Base-by-base conservation (phyloP, 2,888 invertebrate genomes). In the Conus canariensis region DNA sequence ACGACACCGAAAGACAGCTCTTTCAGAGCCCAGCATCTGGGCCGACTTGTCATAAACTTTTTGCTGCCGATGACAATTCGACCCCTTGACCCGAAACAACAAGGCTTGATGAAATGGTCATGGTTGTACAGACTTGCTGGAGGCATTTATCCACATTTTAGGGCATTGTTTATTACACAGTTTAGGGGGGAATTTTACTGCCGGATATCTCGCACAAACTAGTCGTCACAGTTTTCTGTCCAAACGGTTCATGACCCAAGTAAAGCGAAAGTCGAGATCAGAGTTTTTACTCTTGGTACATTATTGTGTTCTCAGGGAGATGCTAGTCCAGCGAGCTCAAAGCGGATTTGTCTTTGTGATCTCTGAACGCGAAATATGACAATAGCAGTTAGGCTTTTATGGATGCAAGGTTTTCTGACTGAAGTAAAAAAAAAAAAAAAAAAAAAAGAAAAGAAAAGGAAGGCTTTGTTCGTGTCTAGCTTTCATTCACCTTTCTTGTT, bases 1-100 rank as follows among this genome's bases (percentile, higher is more conserved):
- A 85, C 85, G 85, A 60, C 85, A 85, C 25, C 16, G 12, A 60
- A 60, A 12, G 60, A 85, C 85, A 85, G 25, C 85, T 85, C 85
- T n/a, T 60, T 5, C 60, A 60, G 60, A 60, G 85, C 19, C 12
- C 85, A 85, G 85, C 25, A 8, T 85, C 25, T n/a, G 56, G 8
- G 56, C 83, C 25, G 5, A 60, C 6, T 9, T n/a, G 22, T 60
- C 59, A 4, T 85, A n/a, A 85, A 85, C 14, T 22, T 56, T 45
- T 85, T 58, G 60, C 85, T 9, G 58, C 25, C 60, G 60, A 85
- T 58, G 59, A 59, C 85, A 60, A 25, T 59, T 25, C 58, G 60
- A 85, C n/a, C 58, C 22, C 22, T 4, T 22, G 56, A 25, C 25
- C 60, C 85, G n/a, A 58, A 60, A 58, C 19, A 45, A 45, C 45